Evolutionary conservation across 2,888 invertebrate species (phyloP).

Genomic region (Aphrophora alni): DNA sequence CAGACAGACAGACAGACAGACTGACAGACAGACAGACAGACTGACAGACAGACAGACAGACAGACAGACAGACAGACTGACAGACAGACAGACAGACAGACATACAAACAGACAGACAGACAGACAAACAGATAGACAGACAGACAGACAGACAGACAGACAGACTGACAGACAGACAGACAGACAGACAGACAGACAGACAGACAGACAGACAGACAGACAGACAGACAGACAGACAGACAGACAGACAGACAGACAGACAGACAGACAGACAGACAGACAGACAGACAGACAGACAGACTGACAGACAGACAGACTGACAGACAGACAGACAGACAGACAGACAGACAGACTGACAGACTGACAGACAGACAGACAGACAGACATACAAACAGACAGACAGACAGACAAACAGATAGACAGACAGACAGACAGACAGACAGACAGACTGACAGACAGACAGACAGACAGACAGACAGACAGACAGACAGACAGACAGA

Average conservation of each 20-base stretch:
- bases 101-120: too few relatives aligned
- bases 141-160: slow-evolving; percentile 36
- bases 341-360: background rate
- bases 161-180: slow-evolving; percentile 25
- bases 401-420: too few relatives aligned
- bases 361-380: too few relatives aligned
- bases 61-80: slow-evolving; percentile 31
- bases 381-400: too few relatives aligned
- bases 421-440: too few relatives aligned
- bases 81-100: slow-evolving; percentile 35
- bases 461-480: too few relatives aligned
- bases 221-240: slow-evolving; percentile 37
- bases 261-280: slow-evolving; percentile 36
- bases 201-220: slow-evolving; percentile 40
- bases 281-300: slow-evolving; percentile 36
- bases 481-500: slow-evolving; percentile 3
- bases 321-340: slow-evolving; percentile 35
- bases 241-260: slow-evolving; percentile 34
- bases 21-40: slow-evolving; percentile 26
- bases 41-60: slow-evolving; percentile 28
- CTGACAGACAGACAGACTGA: slow-evolving; percentile 35
- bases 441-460: too few relatives aligned
- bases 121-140: too few relatives aligned
- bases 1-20: slow-evolving; percentile 27
- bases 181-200: slow-evolving; percentile 34